A percentile compares a stretch with the other conserved stretches of the same genome.
Evolutionary conservation across 2,888 invertebrate genomes (phyloP).

Genomic region (Listrodromus nycthemerus): DNA sequence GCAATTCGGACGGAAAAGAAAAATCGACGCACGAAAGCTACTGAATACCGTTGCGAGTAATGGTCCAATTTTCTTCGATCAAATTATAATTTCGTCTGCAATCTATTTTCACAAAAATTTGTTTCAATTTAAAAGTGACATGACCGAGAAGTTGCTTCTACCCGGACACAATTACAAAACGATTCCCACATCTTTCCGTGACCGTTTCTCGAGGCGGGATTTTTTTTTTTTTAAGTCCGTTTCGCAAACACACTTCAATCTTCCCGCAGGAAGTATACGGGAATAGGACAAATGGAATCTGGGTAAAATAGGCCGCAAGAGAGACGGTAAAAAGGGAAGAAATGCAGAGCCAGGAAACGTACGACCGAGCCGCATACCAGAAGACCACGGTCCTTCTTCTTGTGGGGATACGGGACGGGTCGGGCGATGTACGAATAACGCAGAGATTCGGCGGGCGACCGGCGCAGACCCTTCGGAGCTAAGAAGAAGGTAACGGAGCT

Average conservation of each 20-base stretch:
- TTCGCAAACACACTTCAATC: not conserved
- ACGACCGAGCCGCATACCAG: conserved; percentile 45
- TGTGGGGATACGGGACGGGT: conserved; percentile 31
- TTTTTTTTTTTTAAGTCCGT: too few relatives aligned
- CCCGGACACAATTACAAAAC: too few relatives aligned
- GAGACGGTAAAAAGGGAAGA: conserved; percentile 12
- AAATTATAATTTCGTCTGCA: not conserved
- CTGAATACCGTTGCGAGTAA: not conserved
- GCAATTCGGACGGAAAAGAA: not conserved
- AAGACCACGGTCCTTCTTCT: conserved; percentile 38
- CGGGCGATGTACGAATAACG: conserved; percentile 42
- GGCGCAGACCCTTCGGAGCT: conserved; percentile 13
- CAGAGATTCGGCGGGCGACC: conserved; percentile 58
- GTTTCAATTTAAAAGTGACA: not conserved
- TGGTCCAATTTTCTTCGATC: not conserved
- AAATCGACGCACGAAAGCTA: conserved; percentile 16
- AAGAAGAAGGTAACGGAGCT: conserved; percentile 21
- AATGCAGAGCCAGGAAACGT: conserved; percentile 23
- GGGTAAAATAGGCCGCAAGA: conserved; percentile 21
- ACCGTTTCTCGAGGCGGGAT: not conserved
- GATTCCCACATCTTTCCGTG: not conserved
- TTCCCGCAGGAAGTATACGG: not conserved
- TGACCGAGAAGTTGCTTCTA: too few relatives aligned
- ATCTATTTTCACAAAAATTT: not conserved
- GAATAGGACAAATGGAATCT: conserved; percentile 18